Conservation (phyloP, 92 coral and sea anemone genomes). For the Epizoanthus illoricatus region DNA sequence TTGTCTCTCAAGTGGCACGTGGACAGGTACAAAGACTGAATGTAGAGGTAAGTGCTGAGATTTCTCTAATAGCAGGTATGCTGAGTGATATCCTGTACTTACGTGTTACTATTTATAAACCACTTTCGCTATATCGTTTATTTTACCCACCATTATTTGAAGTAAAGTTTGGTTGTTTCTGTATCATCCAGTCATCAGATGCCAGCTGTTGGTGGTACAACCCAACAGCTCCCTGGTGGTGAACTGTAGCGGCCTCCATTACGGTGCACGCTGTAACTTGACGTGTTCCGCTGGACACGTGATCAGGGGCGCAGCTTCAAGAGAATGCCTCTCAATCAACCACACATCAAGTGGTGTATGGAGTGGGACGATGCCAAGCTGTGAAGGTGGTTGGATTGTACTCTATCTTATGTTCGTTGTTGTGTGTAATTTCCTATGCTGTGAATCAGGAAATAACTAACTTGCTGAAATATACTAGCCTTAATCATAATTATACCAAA, state of each 20-base stretch:
- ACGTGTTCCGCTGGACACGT: neutral
- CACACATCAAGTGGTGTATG: neutral
- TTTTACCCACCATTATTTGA: too few species aligned
- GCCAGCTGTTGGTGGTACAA: neutral
- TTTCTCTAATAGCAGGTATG: too few species aligned
- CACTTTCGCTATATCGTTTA: too few species aligned
- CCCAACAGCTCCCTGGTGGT: neutral
- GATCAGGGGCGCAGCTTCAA: neutral
- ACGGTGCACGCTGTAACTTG: neutral
- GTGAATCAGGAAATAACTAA: too few species aligned
- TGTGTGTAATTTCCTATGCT: too few species aligned
- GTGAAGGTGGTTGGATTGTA: too few species aligned
- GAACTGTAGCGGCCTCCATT: neutral
- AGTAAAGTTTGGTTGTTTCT: too few species aligned
- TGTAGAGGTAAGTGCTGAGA: neutral
- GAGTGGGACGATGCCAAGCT: neutral
- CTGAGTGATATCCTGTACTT: too few species aligned
- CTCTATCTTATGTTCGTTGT: too few species aligned
- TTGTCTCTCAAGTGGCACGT: constrained; percentile 1
- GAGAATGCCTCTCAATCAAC: neutral
- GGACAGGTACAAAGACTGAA: neutral
- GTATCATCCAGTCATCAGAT: neutral
- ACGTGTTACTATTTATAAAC: too few species aligned
- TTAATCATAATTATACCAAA: too few species aligned
- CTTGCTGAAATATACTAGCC: too few species aligned